Evolutionary conservation across 1,140 invertebrate genomes (phyloP), one percentile per base, ranked within the genome.

Genomic region (Adoxophyes honmai): DNA sequence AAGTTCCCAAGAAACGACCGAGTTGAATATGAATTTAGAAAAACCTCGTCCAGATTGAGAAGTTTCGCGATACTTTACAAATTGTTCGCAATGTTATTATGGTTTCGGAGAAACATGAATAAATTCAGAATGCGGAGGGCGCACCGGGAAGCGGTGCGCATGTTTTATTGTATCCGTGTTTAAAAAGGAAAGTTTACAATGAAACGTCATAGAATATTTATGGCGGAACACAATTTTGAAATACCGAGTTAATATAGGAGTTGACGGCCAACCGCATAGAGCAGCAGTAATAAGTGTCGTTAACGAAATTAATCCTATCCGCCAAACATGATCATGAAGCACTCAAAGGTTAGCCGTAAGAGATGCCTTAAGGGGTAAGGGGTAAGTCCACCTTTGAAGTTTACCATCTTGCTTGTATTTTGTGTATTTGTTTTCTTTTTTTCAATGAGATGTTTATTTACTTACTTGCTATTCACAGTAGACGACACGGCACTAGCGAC

Each of bases 101-200:
- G 34, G 34, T 36, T 53, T 36, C 52, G 34, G 34, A 48, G 55
- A 66, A 66, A 66, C 57, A 51, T 62, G 60, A 67, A 67, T 67
- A 63, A 67, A 63, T 63, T 63, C 37, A 57, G 57, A 63, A 60
- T 60, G 35, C 59, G 59, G 56, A 59, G 54, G 57, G 53, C 33
- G 52, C 14, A 44, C 13, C 11, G 42, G 38, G 0, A 48, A 28
- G 18, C 42, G 42, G 21, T 7, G 42, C 18, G 42, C 42, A 28
- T 48, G 42, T 16, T 48, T 48, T 48, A 48, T 48, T 48, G 42
- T 39, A 55, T 35, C 53, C 34, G 28, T 38, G 36, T 55, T 55
- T 37, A 55, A 55, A 38, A 38, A 55, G 36, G 10, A 38, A 55
- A 37, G 35, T 55, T 55, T 36, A 35, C 36, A 18, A 55, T 21